Conservation (phyloP, 1,140 invertebrate species). For the Metaphire vulgaris region DNA sequence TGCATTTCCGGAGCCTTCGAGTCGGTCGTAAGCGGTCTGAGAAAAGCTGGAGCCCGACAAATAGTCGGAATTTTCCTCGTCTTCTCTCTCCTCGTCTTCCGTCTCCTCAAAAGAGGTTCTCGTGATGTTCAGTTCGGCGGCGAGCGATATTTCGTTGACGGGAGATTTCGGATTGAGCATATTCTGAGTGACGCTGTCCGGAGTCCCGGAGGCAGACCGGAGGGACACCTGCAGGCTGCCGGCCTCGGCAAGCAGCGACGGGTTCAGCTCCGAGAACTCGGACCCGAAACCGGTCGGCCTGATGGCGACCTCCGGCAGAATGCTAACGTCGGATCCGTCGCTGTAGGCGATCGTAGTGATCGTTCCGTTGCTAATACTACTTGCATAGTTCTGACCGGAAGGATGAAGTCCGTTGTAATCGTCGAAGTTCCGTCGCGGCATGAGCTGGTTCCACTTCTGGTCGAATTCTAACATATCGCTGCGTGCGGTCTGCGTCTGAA, state of each 20-base stretch:
- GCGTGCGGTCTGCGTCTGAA: slow-evolving; percentile 38
- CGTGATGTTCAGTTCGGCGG: not conserved
- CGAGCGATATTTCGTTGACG: not conserved
- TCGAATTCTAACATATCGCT: slow-evolving; percentile 34
- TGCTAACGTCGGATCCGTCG: not conserved
- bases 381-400: not conserved
- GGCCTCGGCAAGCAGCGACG: not conserved
- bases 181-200: not conserved
- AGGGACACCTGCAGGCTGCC: not conserved
- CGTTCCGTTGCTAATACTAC: not conserved
- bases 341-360: not conserved
- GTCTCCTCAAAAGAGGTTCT: not conserved
- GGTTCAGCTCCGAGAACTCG: not conserved
- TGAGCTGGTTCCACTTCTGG: slow-evolving; percentile 35
- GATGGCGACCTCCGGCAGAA: not conserved
- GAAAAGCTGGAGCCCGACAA: not conserved
- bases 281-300: not conserved
- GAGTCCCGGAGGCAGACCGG: not conserved
- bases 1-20: not conserved
- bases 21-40: not conserved
- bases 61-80: not conserved
- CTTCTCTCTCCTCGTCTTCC: not conserved
- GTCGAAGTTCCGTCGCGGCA: slow-evolving; percentile 10
- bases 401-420: not conserved
- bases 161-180: not conserved